Evolutionary conservation across 2,888 invertebrate species (phyloP), one percentile per base, ranked within the genome.

Genomic region (Meliscaeva auricollis): DNA sequence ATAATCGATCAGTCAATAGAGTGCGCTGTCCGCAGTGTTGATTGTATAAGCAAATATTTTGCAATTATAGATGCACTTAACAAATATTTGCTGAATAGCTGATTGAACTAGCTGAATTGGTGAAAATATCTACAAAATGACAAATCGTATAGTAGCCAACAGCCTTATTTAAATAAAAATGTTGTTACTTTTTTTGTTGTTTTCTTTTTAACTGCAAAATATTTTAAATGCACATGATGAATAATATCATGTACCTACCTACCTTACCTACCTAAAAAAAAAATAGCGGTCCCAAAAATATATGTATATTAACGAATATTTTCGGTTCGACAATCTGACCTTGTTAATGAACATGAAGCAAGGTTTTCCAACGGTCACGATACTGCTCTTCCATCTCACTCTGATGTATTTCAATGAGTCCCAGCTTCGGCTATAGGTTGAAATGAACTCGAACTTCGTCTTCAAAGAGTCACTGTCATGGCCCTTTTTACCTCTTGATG

Each of bases 331-430:
- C 66, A 68, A 72, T 76, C 76, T 85, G 85, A 85, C 85, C 81
- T 85, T 85, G 85, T 85, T 85, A 81, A 77, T 85, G 85, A 85
- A 54, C 85, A 77, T 77, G 76, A 81, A 81, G 72, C 76, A 81
- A 85, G 73, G 81, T 77, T 85, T 85, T 80, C 75, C 76, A 85
- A 81, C 81, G 76, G 76, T 77, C 72, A 81, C 72, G 58, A 66
- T 70, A 38, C 9, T 13, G 38, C 20, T 26, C 20, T 26, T 74
- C 72, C 20, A 72, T 85, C 84, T 80, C 72, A 15, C 66, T 80
- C 66, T 68, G 22, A 26, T 48, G 32, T 46, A 26, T 17, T 38
- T 69, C 66, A 73, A 60, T 79, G 56, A 54, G 70, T 46, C 66
- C 38, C 44, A 0, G 17, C 32, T 35, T 8, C 35, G 35, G 15